These are phyloP conservation scores for Sebastes vulpes DNA, from an alignment of 2,797 vertebrate genomes.

Conservation along the genomic window DNA sequence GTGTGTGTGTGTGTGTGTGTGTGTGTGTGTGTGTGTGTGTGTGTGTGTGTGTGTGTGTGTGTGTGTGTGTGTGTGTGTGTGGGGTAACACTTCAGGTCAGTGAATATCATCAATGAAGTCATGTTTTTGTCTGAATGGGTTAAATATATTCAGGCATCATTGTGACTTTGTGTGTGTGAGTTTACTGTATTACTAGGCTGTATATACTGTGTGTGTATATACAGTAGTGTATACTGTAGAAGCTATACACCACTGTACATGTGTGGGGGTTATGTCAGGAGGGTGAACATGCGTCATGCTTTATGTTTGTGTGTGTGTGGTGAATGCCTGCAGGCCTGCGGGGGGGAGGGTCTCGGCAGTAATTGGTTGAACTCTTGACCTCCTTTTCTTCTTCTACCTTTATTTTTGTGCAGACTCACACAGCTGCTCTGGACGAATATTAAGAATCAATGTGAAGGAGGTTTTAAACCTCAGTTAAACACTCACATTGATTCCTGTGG, in stretches of 20 bases:
- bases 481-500: neutral
- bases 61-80: no score
- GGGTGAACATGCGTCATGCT: no score
- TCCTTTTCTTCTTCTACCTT: conserved; percentile 1
- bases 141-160: no score
- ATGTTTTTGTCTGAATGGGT: no score
- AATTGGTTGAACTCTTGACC: conserved; percentile 14
- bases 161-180: no score
- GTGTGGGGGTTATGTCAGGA: no score
- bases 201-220: no score
- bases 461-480: neutral
- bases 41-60: no score
- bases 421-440: neutral
- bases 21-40: neutral
- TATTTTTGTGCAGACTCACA: neutral
- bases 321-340: neutral
- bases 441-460: neutral
- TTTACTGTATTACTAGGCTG: no score
- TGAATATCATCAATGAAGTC: no score
- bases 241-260: no score
- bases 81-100: neutral
- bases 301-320: neutral
- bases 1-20: neutral
- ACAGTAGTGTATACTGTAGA: no score
- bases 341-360: neutral